These are phyloP conservation scores for Oreohelix idahoensis DNA, from an alignment of 1,140 invertebrate species.

Conservation along the genomic window DNA sequence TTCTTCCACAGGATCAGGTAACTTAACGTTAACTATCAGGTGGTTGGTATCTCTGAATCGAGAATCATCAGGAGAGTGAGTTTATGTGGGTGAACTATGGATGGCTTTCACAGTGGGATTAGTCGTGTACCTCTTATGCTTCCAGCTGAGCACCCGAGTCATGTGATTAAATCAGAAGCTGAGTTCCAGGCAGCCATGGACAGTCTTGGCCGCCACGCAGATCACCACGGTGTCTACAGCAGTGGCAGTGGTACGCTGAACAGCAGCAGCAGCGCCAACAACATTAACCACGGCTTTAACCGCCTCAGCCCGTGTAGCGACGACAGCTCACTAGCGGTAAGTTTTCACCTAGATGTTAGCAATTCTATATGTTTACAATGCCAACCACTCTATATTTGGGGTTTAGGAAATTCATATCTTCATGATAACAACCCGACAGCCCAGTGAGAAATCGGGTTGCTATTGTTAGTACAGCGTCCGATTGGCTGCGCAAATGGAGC, in stretches of 20 bases:
- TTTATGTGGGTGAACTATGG: constrained; percentile 4
- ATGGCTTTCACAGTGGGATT: constrained; percentile 28
- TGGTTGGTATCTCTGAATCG: too few relatives aligned
- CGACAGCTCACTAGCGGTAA: constrained; percentile 34
- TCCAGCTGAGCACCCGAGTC: constrained; percentile 7
- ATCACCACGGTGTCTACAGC: neutral
- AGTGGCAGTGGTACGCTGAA: neutral
- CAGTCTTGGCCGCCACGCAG: constrained; percentile 18
- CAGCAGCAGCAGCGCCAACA: neutral
- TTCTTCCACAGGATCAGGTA: too few relatives aligned
- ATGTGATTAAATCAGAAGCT: constrained; percentile 36
- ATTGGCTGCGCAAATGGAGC: too few relatives aligned
- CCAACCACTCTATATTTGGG: too few relatives aligned
- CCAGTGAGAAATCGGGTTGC: too few relatives aligned
- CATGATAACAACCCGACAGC: too few relatives aligned
- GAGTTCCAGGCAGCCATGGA: constrained; percentile 42
- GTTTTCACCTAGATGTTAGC: neutral
- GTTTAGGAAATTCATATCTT: too few relatives aligned
- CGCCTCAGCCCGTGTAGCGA: constrained; percentile 35
- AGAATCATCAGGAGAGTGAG: too few relatives aligned
- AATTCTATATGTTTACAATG: too few relatives aligned
- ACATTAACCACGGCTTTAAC: constrained; percentile 7
- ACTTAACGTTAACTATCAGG: too few relatives aligned
- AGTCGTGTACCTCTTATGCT: constrained; percentile 36
- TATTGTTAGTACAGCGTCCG: too few relatives aligned